Conservation (phyloP, 1,140 invertebrate genomes). For the Halictus rubicundus region DNA sequence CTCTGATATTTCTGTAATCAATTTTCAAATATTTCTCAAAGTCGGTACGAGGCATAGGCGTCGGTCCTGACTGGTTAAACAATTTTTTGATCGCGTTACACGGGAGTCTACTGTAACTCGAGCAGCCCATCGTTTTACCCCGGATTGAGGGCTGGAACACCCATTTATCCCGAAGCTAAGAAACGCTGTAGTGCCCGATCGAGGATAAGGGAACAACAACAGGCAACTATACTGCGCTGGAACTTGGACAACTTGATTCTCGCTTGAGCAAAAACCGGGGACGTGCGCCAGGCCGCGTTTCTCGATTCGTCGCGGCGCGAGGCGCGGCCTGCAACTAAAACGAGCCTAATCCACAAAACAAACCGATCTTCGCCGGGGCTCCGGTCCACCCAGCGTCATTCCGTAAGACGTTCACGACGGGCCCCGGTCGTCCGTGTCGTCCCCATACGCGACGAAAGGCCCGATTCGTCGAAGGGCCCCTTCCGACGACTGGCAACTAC, state of each 20-base stretch:
- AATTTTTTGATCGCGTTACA: no score
- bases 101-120: no score
- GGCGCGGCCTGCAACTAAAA: constrained; percentile 53
- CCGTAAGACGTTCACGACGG: constrained; percentile 1
- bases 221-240: background rate
- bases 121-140: no score
- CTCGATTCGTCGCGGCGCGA: constrained; percentile 59
- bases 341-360: constrained; percentile 65
- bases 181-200: no score
- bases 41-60: no score
- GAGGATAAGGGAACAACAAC: background rate
- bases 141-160: no score
- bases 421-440: background rate
- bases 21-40: no score
- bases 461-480: constrained; percentile 51
- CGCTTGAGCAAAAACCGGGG: constrained; percentile 48
- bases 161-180: no score
- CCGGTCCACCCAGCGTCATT: background rate
- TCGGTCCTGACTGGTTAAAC: no score
- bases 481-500: constrained; percentile 31
- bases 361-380: constrained; percentile 43
- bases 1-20: no score
- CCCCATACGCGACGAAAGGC: constrained; percentile 50
- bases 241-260: constrained; percentile 50
- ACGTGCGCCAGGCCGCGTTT: constrained; percentile 59